Conservation (phyloP, 1,140 invertebrate genomes). For the Augochlora pura region DNA sequence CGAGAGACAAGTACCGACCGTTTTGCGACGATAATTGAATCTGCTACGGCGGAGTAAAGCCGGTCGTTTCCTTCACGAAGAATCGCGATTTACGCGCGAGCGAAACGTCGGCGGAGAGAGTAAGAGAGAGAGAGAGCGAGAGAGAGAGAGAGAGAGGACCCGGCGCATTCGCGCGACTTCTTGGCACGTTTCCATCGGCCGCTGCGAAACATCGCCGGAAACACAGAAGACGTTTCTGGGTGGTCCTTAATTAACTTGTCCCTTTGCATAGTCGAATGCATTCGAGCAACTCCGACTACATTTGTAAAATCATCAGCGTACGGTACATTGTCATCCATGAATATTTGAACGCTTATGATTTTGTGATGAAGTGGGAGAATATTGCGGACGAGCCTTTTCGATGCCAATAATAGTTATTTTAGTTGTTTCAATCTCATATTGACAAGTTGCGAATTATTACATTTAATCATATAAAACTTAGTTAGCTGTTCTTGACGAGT, state of each 20-base stretch:
- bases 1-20: not conserved
- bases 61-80: not conserved
- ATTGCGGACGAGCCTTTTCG: too few species aligned
- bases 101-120: not conserved
- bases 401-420: too few species aligned
- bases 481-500: too few species aligned
- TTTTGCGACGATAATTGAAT: conserved; percentile 10
- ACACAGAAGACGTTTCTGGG: conserved; percentile 35
- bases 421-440: too few species aligned
- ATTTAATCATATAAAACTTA: too few species aligned
- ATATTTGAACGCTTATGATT: too few species aligned
- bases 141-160: conserved; percentile 39
- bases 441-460: too few species aligned
- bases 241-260: conserved; percentile 63
- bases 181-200: conserved; percentile 58
- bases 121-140: too few species aligned
- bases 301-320: conserved; percentile 25
- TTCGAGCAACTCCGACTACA: conserved; percentile 13
- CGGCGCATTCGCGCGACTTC: conserved; percentile 26
- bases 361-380: too few species aligned
- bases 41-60: too few species aligned
- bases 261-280: conserved; percentile 44
- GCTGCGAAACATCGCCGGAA: not conserved
- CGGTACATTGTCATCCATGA: not conserved
- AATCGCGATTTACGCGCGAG: not conserved